Base-by-base conservation (phyloP, 2,888 invertebrate species). In the Atherix ibis region DNA sequence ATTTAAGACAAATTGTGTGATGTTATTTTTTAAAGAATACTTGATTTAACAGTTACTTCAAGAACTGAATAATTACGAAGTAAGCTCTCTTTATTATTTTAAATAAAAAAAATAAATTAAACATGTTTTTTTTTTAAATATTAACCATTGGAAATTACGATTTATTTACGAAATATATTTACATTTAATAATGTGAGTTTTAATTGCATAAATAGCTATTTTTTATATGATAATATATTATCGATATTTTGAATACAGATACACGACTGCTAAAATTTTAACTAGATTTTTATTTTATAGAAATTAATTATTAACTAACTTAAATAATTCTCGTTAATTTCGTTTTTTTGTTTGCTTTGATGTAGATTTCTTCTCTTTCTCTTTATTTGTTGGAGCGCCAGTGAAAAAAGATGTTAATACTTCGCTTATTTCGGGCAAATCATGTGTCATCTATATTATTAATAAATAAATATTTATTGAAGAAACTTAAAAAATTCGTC, bases 391-490 rank as follows among this genome's bases (percentile, higher is more conserved):
- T 4, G 67, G 62, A 38, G 76, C 76, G 22, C 88, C 82, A 34
- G 82, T 77, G 46, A 94, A 76, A 46, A 80, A 75, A 22, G 80
- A 76, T 1, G 95, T 87, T 41, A 98, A 71, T 67, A 92, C 75
- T 62, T 98, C 97, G 0, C 92, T 88, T 68, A 98, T 77, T 63
- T 97, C 97, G 3, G 89, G 88, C 73, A 95, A 77, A 44, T 88
- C 88, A 43, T 78, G 76, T 42, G 75, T 71, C 64, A 82, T 79
- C 54, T 76, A 74, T n/a, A n/a, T n/a, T n/a, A n/a, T n/a, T n/a
- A 14, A 5, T 18, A 30, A 29, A 4, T 18, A 27, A 9, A 9
- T 5, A 3, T n/a, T 2, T 12, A 16, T 14, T 17, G 18, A 3
- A 15, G 13, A 5, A 13, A 15, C 9, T 17, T 8, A 13, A 29